Evolutionary conservation across 2,113 vertebrate species (phyloP), one percentile per base, ranked within the genome.

Genomic region (Tenrec ecaudatus): DNA sequence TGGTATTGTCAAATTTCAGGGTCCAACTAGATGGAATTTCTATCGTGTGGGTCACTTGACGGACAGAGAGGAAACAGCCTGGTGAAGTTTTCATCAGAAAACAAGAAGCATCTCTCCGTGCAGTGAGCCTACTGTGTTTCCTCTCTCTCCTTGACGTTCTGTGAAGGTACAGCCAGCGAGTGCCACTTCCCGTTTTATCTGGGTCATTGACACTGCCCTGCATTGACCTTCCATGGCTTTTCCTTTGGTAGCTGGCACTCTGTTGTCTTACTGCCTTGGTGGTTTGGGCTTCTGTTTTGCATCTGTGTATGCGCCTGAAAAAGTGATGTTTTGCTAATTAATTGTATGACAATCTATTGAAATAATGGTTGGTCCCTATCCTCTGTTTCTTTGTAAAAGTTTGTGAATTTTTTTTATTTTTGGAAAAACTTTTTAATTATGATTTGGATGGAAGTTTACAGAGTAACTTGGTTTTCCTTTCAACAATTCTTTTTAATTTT

Each of bases 161-260:
- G 53, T 89, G 84, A 86, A 79, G 78, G 85, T 73, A 71, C 76
- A n/a, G 14, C 53, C 73, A 78, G 38, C 27, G 36, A 64, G 57
- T 73, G 47, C 82, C 58, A 80, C 91, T 93, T 94, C 88, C 38
- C 80, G 53, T 89, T 96, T 93, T 66, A 71, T 85, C 62, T 60
- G 88, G 64, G 82, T 88, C 33, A 1, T 23, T 15, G 82, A 91
- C 31, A 88, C 23, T 66, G 79, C 78, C 90, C 47, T 93, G 78
- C 33, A 9, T 38, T 84, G 79, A 89, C 62, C 87, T 93, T 84
- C 43, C 38, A 60, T 71, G 64, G 10, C 66, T 87, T 84, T 77
- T 89, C 83, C 16, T 68, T 77, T 73, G 40, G 53, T 92, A 53
- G 75, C 53, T 38, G 11, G 29, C 4, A 47, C 25, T 83, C 43